phyloP scores from a whole-genome alignment of 2,113 vertebrate genomes.

The Miniopterus natalensis region DNA sequence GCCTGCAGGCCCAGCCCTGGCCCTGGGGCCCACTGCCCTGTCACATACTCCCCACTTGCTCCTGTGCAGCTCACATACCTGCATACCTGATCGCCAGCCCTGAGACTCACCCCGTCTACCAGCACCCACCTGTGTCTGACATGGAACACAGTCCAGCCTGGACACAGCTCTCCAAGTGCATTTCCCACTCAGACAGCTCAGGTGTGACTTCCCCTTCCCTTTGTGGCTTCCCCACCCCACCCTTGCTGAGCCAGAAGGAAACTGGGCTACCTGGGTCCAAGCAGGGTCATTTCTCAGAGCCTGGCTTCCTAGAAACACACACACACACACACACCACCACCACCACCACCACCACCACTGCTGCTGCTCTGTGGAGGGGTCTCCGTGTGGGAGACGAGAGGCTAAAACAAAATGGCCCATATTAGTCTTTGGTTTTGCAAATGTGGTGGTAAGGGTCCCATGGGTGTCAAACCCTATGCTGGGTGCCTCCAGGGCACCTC shows the following conservation, averaged over 20 bases:
- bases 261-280: too few species aligned
- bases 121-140: fast-evolving
- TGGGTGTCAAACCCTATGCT: not conserved
- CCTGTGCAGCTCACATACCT: not conserved
- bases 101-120: fast-evolving
- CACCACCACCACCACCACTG: not conserved
- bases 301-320: not conserved
- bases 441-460: not conserved
- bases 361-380: not conserved
- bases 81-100: not conserved
- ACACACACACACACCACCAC: not conserved
- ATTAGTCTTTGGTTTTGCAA: not conserved
- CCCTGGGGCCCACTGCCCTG: not conserved
- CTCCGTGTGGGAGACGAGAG: not conserved
- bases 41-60: fast-evolving
- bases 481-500: not conserved
- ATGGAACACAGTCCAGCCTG: not conserved
- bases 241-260: not conserved
- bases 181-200: not conserved
- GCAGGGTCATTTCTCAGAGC: not conserved
- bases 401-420: not conserved
- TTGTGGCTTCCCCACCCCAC: fast-evolving
- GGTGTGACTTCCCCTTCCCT: not conserved
- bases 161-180: too few species aligned
- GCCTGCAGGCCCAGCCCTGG: not conserved